A percentile compares a stretch with the other conserved stretches of the same genome.
Conservation (phyloP, 2,797 vertebrate species). For the Esox lucius region DNA sequence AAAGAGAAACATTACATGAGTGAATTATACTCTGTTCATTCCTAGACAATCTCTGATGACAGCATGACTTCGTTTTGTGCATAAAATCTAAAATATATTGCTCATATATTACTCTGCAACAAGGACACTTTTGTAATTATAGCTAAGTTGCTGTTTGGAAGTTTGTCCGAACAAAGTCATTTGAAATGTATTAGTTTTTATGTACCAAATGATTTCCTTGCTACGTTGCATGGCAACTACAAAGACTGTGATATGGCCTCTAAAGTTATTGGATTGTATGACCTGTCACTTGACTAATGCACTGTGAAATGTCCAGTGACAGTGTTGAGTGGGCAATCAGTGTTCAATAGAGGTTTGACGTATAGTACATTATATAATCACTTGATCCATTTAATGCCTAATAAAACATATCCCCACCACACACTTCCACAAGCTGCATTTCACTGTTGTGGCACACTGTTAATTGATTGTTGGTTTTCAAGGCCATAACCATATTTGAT, state of each 20-base stretch:
- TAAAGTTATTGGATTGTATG: background rate
- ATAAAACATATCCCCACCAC: background rate
- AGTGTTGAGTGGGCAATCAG: background rate
- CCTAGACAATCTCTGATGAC: conserved; percentile 15
- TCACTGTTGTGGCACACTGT: background rate
- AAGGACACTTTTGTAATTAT: conserved; percentile 16
- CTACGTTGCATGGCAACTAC: background rate
- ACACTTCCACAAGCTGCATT: background rate
- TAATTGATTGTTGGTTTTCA: background rate
- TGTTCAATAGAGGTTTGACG: background rate
- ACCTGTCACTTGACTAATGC: conserved; percentile 1
- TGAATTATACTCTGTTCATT: conserved; percentile 30
- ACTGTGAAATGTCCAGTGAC: background rate
- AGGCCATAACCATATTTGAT: background rate
- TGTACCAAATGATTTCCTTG: background rate
- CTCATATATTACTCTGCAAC: background rate
- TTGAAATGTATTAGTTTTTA: background rate
- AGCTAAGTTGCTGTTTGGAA: background rate
- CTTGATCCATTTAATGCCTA: conserved; percentile 1
- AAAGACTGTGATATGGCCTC: background rate
- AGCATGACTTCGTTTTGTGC: conserved; percentile 8
- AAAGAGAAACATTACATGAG: conserved; percentile 46
- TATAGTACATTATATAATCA: background rate
- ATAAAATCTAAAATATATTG: background rate
- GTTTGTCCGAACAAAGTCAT: background rate